Base-by-base conservation (phyloP, 1,140 invertebrate genomes). In the Aphelinus certus region DNA sequence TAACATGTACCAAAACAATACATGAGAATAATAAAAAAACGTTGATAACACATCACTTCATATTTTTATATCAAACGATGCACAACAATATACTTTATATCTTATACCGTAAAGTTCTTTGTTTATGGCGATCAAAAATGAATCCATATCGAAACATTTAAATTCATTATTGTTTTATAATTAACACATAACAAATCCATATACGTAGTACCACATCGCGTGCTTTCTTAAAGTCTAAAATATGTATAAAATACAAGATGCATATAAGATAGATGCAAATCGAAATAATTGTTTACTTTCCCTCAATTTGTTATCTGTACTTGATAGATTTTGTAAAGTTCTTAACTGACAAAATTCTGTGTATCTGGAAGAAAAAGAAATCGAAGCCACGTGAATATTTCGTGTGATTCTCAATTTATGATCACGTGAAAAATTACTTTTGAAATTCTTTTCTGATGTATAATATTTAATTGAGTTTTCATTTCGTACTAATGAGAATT, bases 1-100 rank as follows among this genome's bases (percentile, higher is more conserved):
- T 26, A 77, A 76, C 73, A 77, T 67, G 49, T 80, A 78, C 73
- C 74, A 80, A 60, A 72, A 77, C 65, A 63, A 76, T 77, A 76
- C 76, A 68, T 63, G 75, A 79, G 78, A 80, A 78, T 78, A 77
- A 78, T 76, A 68, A 75, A 47, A 26, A 74, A 66, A 66, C 62
- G 61, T 75, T 58, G 58, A 53, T 72, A 53, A 75, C 42, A 61
- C 46, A 58, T 65, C 76, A 72, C 71, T 67, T 78, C 51, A 67
- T 72, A 68, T 76, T 77, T 53, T 71, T 76, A 26, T 26, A 74
- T 73, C 65, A 78, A 77, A 78, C 51, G 42, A 73, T 77, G 43
- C 68, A 69, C 75, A 76, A 80, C 60, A 78, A 71, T 75, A 64
- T 71, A 5, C 45, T 47, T 42, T 75, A 68, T 51, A 66, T 70